Evolutionary conservation across 2,888 invertebrate species (phyloP), one percentile per base, ranked within the genome.

Genomic region (Rhimphoctona megacephalus): DNA sequence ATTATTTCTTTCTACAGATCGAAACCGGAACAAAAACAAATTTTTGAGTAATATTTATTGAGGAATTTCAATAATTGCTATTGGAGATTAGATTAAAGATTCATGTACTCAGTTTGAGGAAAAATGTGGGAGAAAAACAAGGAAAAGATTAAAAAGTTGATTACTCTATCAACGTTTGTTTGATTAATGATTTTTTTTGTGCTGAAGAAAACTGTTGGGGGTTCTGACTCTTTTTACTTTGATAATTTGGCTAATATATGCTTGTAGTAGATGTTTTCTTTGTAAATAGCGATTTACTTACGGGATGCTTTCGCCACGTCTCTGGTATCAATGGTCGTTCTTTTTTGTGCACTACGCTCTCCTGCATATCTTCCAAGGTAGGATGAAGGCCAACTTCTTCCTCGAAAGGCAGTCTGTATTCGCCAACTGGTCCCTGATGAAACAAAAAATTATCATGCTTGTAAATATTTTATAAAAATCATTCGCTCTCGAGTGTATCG

Each of bases 291-390:
- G 6, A 69, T 39, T 22, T 39, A 92, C 95, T 95, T 94, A 98
- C 98, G 85, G 96, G 95, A 95, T 98, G 98, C 90, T 97, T 96
- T 87, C 97, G 96, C 99, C 99, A 99, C 88, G 96, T 95, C 88
- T 97, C 97, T 90, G 96, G 96, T 90, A 99, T 97, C 78, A 96
- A 95, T 70, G 99, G 99, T 86, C 99, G 95, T 91, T 97, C 96
- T 94, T 99, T 98, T 93, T 98, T 96, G 93, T 97, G 97, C 25
- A 99, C 99, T 33, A 99, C 99, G 86, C 97, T 97, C 90, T 99
- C 98, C 94, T 99, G 99, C 97, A 99, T 98, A 92, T 98, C 98
- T 92, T 98, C 98, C 36, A 99, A 95, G 1, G 97, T 97, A 54
- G 99, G 99, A 94, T 98, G 98, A 76, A 97, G 96, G 4, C 98